Evolutionary conservation across 2,113 vertebrate genomes (phyloP), one percentile per base, ranked within the genome.

Genomic region (Lophochroa leadbeateri): DNA sequence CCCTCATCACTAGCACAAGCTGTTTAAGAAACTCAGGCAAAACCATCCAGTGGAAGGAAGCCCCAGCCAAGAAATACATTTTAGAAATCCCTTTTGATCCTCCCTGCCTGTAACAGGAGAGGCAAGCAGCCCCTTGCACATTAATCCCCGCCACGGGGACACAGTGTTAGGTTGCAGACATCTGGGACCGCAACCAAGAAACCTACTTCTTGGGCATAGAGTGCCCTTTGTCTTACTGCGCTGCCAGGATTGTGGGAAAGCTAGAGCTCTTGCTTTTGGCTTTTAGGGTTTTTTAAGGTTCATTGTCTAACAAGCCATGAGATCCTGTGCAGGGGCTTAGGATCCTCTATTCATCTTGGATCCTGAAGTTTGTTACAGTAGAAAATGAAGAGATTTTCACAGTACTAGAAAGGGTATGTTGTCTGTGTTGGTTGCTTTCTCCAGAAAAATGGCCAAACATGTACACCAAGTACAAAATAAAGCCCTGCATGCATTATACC

Each of bases 161-260:
- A 69, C 61, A 83, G 91, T 52, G 47, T 93, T 91, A 53, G 2
- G 10, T 49, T 95, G 90, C 91, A 95, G 92, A 92, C 79, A 57
- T 82, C 96, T 97, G 95, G 96, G 96, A 96, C 23, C 0, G 50
- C 94, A 91, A 97, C 97, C 95, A 97, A 96, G 93, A 97, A 96
- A 94, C 80, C 86, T 96, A 91, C 74, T 97, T 95, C 86, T 95
- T 96, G 52, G 31, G 86, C 69, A 97, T 39, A 97, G 71, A 95
- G 90, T 64, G 49, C 78, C 84, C 82, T 98, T 97, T 98, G 96
- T 97, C 81, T 96, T 37, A 25, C 61, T 39, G 41, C 19, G 1
- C 90, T 88, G 86, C 80, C 80, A 76, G 96, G 79, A 64, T 55
- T 86, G 76, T 91, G 82, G 95, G 92, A 92, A 97, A 96, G 93